A percentile compares a stretch with the other conserved stretches of the same genome.
phyloP scores from a whole-genome alignment of 1,140 invertebrate species.

The Lineus longissimus region DNA sequence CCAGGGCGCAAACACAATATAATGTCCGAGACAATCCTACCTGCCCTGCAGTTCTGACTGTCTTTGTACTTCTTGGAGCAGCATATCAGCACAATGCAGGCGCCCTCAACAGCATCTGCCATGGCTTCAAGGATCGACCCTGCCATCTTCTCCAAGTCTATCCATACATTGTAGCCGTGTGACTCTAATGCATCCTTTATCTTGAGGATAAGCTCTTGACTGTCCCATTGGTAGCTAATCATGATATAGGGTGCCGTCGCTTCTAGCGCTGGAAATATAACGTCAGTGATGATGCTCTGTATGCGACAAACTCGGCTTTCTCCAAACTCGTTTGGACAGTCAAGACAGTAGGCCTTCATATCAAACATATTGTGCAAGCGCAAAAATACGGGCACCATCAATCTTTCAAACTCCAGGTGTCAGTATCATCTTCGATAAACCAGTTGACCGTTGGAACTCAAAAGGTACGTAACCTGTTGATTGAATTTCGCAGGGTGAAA shows the following conservation, averaged over 20 bases:
- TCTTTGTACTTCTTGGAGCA: slow-evolving; percentile 48
- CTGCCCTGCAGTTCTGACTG: slow-evolving; percentile 45
- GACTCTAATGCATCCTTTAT: slow-evolving; percentile 16
- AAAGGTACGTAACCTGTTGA: too few relatives aligned
- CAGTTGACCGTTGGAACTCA: too few relatives aligned
- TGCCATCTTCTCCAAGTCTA: slow-evolving; percentile 39
- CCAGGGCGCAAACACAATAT: neutral
- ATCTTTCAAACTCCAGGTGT: too few relatives aligned
- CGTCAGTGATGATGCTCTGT: too few relatives aligned
- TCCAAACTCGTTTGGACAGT: too few relatives aligned
- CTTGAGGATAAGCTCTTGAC: slow-evolving; percentile 26
- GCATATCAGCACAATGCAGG: slow-evolving; percentile 37
- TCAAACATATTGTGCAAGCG: too few relatives aligned
- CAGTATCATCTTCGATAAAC: too few relatives aligned
- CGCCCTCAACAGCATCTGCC: slow-evolving; percentile 47
- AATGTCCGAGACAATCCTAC: slow-evolving; percentile 20
- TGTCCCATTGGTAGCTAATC: slow-evolving; percentile 38
- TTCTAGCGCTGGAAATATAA: too few relatives aligned
- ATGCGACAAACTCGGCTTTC: too few relatives aligned
- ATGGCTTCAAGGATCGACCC: slow-evolving; percentile 45
- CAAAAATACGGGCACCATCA: too few relatives aligned
- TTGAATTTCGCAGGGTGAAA: too few relatives aligned
- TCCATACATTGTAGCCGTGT: slow-evolving; percentile 31
- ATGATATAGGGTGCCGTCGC: slow-evolving; percentile 23
- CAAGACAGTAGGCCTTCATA: too few relatives aligned